Evolutionary conservation across 92 coral and sea anemone species (phyloP).

Genomic region (Epizoanthus fatuus): DNA sequence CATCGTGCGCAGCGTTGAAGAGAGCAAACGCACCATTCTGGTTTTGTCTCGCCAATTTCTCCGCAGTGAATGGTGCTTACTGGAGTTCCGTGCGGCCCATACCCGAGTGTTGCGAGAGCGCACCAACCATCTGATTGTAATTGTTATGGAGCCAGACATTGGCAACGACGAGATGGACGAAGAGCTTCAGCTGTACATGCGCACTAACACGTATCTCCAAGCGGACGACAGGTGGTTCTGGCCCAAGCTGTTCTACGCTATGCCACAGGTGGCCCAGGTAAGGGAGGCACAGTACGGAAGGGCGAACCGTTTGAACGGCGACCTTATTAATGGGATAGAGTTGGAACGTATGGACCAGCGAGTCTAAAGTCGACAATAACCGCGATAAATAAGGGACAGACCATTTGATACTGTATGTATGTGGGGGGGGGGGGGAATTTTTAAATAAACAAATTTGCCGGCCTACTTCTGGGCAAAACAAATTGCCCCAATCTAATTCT

Average conservation of each 20-base stretch:
- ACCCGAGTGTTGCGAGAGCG: slow-evolving; percentile 76
- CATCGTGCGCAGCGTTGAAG: slow-evolving; percentile 79
- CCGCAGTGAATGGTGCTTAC: slow-evolving; percentile 88
- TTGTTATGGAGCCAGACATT: slow-evolving; percentile 81
- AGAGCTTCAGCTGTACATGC: slow-evolving; percentile 75
- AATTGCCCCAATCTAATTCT: no score
- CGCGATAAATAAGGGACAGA: no score
- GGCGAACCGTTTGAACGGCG: neutral
- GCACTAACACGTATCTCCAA: slow-evolving; percentile 79
- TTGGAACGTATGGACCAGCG: neutral
- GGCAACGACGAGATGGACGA: slow-evolving; percentile 65
- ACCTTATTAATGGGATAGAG: neutral
- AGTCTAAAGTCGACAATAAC: neutral
- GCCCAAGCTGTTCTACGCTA: slow-evolving; percentile 78
- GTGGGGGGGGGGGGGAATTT: no score
- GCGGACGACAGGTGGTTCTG: slow-evolving; percentile 82
- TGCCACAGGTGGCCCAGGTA: slow-evolving; percentile 47
- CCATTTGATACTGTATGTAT: no score
- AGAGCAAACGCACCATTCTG: slow-evolving; percentile 82
- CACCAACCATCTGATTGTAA: slow-evolving; percentile 66
- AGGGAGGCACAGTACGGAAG: neutral
- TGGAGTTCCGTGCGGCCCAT: slow-evolving; percentile 92
- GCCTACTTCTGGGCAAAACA: no score
- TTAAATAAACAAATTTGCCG: no score
- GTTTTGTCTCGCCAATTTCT: slow-evolving; percentile 76